phyloP scores from a whole-genome alignment of 1,140 invertebrate species.

The Drosophila pseudoobscura region DNA sequence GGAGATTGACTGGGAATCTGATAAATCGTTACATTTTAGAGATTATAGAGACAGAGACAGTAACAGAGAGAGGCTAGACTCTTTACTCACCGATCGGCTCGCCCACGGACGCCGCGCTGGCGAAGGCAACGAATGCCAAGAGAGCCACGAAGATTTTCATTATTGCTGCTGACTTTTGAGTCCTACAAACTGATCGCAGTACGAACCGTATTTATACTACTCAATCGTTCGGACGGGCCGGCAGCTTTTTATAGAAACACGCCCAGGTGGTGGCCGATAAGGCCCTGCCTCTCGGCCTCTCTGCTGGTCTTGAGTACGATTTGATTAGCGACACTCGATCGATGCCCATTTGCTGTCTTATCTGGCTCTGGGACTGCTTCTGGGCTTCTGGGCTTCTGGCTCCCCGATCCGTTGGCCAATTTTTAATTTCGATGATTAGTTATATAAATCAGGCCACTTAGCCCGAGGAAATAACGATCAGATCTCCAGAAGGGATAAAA shows the following conservation, averaged over 20 bases:
- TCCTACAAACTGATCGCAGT: constrained; percentile 65
- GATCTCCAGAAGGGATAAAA: constrained; percentile 19
- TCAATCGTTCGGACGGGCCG: constrained; percentile 16
- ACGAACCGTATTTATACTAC: constrained; percentile 77
- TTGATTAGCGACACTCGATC: constrained; percentile 29
- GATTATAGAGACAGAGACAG: no score
- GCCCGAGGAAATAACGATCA: constrained; percentile 21
- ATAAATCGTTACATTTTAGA: not conserved
- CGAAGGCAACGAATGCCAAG: constrained; percentile 69
- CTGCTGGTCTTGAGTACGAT: constrained; percentile 21
- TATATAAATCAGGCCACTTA: constrained; percentile 34
- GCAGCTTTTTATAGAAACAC: constrained; percentile 71
- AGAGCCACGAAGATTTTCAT: constrained; percentile 57
- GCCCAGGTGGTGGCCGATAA: constrained; percentile 44
- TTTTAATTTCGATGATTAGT: constrained; percentile 47
- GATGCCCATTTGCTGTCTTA: constrained; percentile 47
- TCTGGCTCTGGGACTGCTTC: constrained; percentile 1
- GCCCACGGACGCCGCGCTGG: constrained; percentile 55
- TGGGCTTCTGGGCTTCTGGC: not conserved
- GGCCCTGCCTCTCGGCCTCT: constrained; percentile 3
- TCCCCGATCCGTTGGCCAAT: constrained; percentile 11
- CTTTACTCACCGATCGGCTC: constrained; percentile 57
- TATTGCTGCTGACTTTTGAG: constrained; percentile 50
- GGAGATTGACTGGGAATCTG: constrained; percentile 61
- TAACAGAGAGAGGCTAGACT: no score